Percentiles rank a stretch among this genome's conserved stretches.
These are phyloP conservation scores for Eupithecia tripunctaria DNA, from an alignment of 2,888 invertebrate genomes.

Conservation along the genomic window DNA sequence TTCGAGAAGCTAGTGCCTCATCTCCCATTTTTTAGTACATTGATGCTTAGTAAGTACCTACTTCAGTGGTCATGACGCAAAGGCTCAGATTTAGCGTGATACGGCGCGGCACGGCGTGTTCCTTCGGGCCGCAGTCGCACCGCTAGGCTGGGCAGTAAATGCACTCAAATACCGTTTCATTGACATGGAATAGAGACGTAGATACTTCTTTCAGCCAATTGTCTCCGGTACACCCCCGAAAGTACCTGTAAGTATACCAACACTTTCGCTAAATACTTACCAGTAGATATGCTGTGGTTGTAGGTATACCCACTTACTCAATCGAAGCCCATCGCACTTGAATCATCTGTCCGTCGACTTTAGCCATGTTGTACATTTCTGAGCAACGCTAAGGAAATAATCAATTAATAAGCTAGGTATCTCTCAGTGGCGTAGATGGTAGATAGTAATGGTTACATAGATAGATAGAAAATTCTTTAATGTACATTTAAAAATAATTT, in stretches of 20 bases:
- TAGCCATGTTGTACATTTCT: conserved; percentile 48
- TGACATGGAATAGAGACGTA: neutral
- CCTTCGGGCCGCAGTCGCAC: neutral
- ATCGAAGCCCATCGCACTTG: conserved; percentile 43
- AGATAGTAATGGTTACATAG: no score
- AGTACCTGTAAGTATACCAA: neutral
- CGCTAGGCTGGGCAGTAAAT: neutral
- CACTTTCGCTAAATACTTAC: conserved; percentile 17
- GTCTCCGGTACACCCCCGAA: neutral
- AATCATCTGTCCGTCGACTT: conserved; percentile 49
- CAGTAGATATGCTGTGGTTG: conserved; percentile 7
- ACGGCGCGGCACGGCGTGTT: neutral
- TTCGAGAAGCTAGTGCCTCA: no score
- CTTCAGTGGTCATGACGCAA: neutral
- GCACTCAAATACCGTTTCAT: neutral
- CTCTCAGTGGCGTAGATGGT: neutral
- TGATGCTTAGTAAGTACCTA: no score
- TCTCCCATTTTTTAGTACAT: no score
- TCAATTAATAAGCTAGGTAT: no score
- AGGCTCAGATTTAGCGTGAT: neutral
- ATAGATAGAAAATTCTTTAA: no score
- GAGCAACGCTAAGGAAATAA: conserved; percentile 39
- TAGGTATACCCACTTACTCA: conserved; percentile 36
- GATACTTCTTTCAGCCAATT: neutral
- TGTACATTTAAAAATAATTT: no score